Conservation (phyloP, 2,797 vertebrate genomes). For the Chelonia mydas region DNA sequence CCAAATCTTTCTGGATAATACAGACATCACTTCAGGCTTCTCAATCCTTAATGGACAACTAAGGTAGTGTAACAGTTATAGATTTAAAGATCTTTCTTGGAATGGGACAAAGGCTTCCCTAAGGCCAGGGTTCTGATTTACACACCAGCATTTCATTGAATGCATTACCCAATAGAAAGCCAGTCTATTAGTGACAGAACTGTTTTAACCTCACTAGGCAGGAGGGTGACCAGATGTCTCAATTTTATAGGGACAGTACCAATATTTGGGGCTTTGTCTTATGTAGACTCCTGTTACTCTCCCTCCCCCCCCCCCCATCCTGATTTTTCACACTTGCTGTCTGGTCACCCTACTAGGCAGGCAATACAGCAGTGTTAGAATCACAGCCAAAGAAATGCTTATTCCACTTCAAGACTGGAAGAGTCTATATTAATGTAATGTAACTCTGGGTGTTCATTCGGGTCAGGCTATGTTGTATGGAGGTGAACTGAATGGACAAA, state of each 20-base stretch:
- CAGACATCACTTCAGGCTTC: not conserved
- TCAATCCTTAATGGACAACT: not conserved
- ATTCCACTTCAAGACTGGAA: not conserved
- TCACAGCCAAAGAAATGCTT: not conserved
- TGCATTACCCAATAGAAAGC: not conserved
- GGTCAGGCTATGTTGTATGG: not conserved
- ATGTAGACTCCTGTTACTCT: no score
- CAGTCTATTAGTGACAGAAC: not conserved
- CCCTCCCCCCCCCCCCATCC: no score
- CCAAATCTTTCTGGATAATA: not conserved
- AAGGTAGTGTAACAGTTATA: conserved; percentile 8
- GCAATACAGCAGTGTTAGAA: not conserved
- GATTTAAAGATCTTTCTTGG: conserved; percentile 32
- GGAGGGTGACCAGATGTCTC: no score
- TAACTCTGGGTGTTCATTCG: not conserved
- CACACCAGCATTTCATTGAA: not conserved
- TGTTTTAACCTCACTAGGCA: not conserved
- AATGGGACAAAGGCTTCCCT: not conserved
- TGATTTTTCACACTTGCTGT: no score
- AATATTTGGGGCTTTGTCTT: no score
- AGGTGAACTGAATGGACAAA: not conserved
- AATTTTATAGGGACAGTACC: no score
- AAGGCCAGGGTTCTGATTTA: conserved; percentile 11
- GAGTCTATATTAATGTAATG: not conserved
- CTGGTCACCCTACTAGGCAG: not conserved